phyloP scores from a whole-genome alignment of 1,140 invertebrate species.

The Mercenaria mercenaria region DNA sequence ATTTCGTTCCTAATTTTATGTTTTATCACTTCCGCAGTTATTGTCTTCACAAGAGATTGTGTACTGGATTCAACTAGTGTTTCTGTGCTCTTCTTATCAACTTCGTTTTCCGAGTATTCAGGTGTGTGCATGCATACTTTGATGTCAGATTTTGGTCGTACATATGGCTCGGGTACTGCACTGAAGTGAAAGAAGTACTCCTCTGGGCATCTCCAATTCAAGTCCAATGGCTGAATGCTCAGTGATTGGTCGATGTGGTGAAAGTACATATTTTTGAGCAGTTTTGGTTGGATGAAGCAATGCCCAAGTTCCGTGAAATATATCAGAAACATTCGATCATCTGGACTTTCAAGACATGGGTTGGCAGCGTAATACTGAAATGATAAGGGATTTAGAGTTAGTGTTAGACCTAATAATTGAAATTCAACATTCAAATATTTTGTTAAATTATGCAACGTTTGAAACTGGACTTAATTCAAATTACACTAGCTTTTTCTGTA shows the following conservation, averaged over 20 bases:
- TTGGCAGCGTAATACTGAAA: slow-evolving; percentile 16
- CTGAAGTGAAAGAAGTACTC: slow-evolving; percentile 62
- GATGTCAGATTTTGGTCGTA: background rate
- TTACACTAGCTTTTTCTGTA: no score
- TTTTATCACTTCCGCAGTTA: slow-evolving; percentile 8
- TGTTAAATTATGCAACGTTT: no score
- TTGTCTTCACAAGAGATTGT: background rate
- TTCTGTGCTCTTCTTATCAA: background rate
- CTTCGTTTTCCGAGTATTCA: background rate
- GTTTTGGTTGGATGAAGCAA: slow-evolving; percentile 36
- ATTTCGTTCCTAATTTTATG: background rate
- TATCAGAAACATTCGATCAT: slow-evolving; percentile 45
- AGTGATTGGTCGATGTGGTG: slow-evolving; percentile 56
- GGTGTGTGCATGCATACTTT: slow-evolving; percentile 36
- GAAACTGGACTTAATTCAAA: no score
- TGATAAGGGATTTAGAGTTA: no score
- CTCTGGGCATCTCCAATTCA: slow-evolving; percentile 61
- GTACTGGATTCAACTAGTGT: background rate
- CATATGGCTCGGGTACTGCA: slow-evolving; percentile 3
- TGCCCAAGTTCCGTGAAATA: slow-evolving; percentile 20
- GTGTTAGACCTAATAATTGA: no score
- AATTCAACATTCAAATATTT: no score
- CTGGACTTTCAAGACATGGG: background rate
- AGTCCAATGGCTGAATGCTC: slow-evolving; percentile 37
- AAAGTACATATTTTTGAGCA: slow-evolving; percentile 55